phyloP scores from a whole-genome alignment of 2,797 vertebrate species.

The Sebastes baramenuke region DNA sequence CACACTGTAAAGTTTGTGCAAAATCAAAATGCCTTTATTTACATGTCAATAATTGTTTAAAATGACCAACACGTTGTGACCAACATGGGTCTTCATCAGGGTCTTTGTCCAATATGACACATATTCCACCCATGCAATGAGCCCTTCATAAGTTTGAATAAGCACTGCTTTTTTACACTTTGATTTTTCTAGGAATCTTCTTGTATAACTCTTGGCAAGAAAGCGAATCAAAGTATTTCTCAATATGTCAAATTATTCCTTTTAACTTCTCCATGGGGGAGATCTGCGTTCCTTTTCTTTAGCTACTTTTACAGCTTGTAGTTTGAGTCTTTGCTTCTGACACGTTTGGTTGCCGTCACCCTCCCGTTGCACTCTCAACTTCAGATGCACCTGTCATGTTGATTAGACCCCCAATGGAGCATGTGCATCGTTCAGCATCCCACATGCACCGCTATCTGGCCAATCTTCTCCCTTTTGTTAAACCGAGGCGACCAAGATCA shows the following conservation, averaged over 20 bases:
- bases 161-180: not conserved
- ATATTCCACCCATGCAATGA: too few species aligned
- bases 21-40: too few species aligned
- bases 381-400: constrained; percentile 61
- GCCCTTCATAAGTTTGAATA: too few species aligned
- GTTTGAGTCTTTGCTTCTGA: constrained; percentile 15
- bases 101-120: too few species aligned
- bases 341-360: constrained; percentile 9
- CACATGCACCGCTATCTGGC: constrained; percentile 45
- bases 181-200: not conserved
- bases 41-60: too few species aligned
- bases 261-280: not conserved
- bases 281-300: constrained; percentile 1
- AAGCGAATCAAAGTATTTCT: not conserved
- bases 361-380: constrained; percentile 36
- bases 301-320: constrained; percentile 5
- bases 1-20: too few species aligned
- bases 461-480: constrained; percentile 54
- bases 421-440: constrained; percentile 42
- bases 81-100: too few species aligned
- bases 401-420: constrained; percentile 41
- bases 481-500: constrained; percentile 11
- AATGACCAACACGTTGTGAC: too few species aligned
- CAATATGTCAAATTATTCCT: not conserved
- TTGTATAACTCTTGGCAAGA: not conserved